phyloP scores from a whole-genome alignment of 2,797 vertebrate species.

The Gymnothorax javanicus region DNA sequence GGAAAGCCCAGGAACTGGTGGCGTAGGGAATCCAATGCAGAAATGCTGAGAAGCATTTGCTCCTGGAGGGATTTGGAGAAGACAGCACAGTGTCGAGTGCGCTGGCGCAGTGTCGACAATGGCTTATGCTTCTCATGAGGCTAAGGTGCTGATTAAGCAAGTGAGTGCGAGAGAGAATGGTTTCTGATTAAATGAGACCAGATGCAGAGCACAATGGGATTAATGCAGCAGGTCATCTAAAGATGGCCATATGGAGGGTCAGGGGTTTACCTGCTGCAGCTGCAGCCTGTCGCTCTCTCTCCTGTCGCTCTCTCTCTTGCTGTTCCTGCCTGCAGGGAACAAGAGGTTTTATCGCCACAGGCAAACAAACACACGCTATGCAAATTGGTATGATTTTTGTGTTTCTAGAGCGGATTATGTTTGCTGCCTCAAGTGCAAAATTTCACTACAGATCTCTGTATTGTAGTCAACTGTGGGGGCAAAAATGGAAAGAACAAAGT shows the following conservation, averaged over 20 bases:
- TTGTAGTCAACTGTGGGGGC: too few relatives aligned
- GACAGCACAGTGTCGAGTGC: too few relatives aligned
- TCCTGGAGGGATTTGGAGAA: too few relatives aligned
- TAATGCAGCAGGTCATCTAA: not conserved
- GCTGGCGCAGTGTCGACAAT: too few relatives aligned
- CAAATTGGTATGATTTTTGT: not conserved
- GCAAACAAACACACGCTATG: not conserved
- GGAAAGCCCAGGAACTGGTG: too few relatives aligned
- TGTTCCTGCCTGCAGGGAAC: constrained; percentile 61
- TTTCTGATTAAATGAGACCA: not conserved
- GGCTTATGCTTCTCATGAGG: too few relatives aligned
- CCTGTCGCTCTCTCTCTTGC: constrained; percentile 59
- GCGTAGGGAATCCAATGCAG: too few relatives aligned
- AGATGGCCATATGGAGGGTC: not conserved
- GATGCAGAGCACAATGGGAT: not conserved
- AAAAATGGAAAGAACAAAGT: too few relatives aligned
- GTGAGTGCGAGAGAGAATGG: not conserved
- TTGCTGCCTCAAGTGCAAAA: too few relatives aligned
- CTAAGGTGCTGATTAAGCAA: not conserved
- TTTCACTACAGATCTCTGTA: too few relatives aligned
- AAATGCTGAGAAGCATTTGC: too few relatives aligned
- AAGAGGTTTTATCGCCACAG: not conserved
- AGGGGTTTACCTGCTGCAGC: constrained; percentile 66
- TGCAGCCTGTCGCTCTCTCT: constrained; percentile 30
- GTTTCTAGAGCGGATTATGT: too few relatives aligned